Conservation (phyloP, 2,113 vertebrate genomes). For the Plotosus lineatus region DNA sequence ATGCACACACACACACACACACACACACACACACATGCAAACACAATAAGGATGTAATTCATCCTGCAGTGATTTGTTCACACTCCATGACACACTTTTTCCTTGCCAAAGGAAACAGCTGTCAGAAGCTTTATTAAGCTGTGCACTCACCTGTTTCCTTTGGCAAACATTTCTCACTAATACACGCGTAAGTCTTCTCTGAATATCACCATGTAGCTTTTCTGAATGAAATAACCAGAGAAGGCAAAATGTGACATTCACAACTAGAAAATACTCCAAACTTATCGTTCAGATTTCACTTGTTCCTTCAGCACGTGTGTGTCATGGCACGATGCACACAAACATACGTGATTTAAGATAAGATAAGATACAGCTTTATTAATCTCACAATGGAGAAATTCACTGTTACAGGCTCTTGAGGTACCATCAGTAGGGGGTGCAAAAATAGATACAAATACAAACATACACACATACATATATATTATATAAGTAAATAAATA, state of each 20-base stretch:
- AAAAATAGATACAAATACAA: no score
- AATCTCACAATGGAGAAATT: no score
- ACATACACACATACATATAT: no score
- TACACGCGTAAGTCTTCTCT: not conserved
- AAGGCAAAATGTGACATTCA: not conserved
- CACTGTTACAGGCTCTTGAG: no score
- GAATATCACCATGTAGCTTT: not conserved
- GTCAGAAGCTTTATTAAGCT: conserved; percentile 8
- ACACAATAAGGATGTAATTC: conserved; percentile 13
- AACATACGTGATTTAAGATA: no score
- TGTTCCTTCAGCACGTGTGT: no score
- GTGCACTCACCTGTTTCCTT: conserved; percentile 16
- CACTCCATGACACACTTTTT: conserved; percentile 1
- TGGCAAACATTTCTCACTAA: conserved; percentile 20
- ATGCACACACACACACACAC: not conserved
- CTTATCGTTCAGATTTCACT: not conserved
- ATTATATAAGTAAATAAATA: no score
- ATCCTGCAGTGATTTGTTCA: conserved; percentile 25
- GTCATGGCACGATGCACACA: no score
- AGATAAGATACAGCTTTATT: no score
- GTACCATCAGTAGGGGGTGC: no score
- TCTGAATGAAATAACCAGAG: not conserved
- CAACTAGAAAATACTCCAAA: not conserved
- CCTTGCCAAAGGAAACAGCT: conserved; percentile 28
- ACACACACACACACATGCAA: not conserved